Evolutionary conservation across 2,888 invertebrate species (phyloP).

Genomic region (Lasioglossum marginatum): DNA sequence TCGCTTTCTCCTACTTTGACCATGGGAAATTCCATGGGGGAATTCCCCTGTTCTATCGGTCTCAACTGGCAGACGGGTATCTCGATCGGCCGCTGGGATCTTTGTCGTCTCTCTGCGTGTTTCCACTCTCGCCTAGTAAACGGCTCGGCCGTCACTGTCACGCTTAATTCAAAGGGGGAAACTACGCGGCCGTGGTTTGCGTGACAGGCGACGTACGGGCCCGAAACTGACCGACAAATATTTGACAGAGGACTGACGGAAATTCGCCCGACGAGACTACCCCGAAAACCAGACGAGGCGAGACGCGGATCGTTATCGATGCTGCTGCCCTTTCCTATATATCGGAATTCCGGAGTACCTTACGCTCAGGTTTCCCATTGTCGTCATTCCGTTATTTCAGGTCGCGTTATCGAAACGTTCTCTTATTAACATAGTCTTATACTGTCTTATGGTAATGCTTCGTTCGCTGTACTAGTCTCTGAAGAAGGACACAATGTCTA

Average conservation of each 20-base stretch:
- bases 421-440: neutral
- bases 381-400: neutral
- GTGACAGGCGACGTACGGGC: constrained; percentile 25
- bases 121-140: neutral
- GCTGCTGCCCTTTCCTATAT: constrained; percentile 22
- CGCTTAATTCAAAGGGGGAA: neutral
- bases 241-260: constrained; percentile 52
- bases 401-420: neutral
- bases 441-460: neutral
- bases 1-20: constrained; percentile 46
- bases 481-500: neutral
- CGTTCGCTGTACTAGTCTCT: neutral
- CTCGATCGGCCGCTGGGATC: neutral
- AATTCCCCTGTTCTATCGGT: neutral
- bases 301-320: constrained; percentile 46
- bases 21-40: constrained; percentile 13
- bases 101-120: neutral
- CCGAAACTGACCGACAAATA: constrained; percentile 34
- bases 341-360: neutral
- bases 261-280: constrained; percentile 38
- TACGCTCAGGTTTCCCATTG: neutral
- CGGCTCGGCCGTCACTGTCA: neutral
- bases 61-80: neutral
- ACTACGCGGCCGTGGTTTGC: neutral
- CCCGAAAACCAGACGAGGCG: neutral